Evolutionary conservation across 1,140 invertebrate genomes (phyloP).

Genomic region (Drosophila ercepeae): DNA sequence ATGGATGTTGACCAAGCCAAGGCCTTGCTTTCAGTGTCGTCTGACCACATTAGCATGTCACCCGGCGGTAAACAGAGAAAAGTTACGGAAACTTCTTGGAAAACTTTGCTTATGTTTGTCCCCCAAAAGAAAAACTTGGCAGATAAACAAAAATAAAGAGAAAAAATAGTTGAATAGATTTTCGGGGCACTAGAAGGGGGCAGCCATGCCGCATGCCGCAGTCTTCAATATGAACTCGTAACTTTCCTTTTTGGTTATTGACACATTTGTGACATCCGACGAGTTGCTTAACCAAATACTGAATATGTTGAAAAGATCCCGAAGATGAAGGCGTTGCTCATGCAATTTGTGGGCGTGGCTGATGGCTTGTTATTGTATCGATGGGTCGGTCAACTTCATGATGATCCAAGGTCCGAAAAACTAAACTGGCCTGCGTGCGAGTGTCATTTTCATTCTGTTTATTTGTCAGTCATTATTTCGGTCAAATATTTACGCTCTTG

Average conservation of each 20-base stretch:
- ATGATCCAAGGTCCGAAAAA: slow-evolving; percentile 6
- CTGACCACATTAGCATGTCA: slow-evolving; percentile 52
- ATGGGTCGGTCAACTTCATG: slow-evolving; percentile 21
- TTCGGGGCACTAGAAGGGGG: background rate
- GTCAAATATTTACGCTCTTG: slow-evolving; percentile 78
- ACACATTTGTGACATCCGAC: slow-evolving; percentile 59
- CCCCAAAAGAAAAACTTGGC: slow-evolving; percentile 37
- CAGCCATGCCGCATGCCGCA: background rate
- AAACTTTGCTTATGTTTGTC: slow-evolving; percentile 59
- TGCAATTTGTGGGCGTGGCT: slow-evolving; percentile 52
- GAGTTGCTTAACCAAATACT: slow-evolving; percentile 55
- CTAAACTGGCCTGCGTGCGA: slow-evolving; percentile 32
- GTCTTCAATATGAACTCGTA: slow-evolving; percentile 43
- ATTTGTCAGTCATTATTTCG: slow-evolving; percentile 78
- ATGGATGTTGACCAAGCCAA: slow-evolving; percentile 28
- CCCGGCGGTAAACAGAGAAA: slow-evolving; percentile 49
- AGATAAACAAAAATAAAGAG: slow-evolving; percentile 33
- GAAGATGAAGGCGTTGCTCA: background rate
- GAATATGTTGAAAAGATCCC: slow-evolving; percentile 3
- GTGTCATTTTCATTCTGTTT: slow-evolving; percentile 55
- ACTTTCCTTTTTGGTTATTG: slow-evolving; percentile 55
- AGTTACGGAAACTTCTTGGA: slow-evolving; percentile 52
- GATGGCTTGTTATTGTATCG: slow-evolving; percentile 11
- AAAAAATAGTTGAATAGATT: slow-evolving; percentile 17
- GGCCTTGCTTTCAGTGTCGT: slow-evolving; percentile 25